Evolutionary conservation across 2,113 vertebrate genomes (phyloP).

Genomic region (Ardeotis arabs): DNA sequence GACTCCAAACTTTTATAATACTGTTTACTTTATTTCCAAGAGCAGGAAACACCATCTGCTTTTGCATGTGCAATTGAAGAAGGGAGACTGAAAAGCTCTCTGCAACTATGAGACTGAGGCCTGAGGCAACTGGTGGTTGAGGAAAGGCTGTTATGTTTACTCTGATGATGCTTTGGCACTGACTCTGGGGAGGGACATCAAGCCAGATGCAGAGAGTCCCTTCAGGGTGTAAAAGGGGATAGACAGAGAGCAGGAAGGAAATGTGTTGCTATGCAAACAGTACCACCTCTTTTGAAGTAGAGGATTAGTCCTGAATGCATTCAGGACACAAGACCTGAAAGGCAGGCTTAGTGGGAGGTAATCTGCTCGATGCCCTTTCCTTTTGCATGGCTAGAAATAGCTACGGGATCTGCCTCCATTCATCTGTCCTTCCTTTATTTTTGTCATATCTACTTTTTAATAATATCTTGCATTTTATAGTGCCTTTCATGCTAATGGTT

Average conservation of each 20-base stretch:
- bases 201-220: background rate
- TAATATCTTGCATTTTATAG: background rate
- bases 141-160: background rate
- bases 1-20: background rate
- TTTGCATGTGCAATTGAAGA: background rate
- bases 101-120: background rate
- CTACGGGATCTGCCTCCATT: background rate
- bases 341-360: slow-evolving; percentile 25
- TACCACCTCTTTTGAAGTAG: slow-evolving; percentile 35
- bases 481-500: background rate
- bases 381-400: slow-evolving; percentile 24
- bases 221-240: background rate
- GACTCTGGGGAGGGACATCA: background rate
- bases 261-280: background rate
- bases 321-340: slow-evolving; percentile 37
- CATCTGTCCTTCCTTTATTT: background rate
- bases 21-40: background rate
- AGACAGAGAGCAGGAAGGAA: background rate
- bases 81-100: background rate
- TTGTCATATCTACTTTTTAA: background rate
- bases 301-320: slow-evolving; percentile 39
- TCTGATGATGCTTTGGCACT: background rate
- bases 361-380: slow-evolving; percentile 30
- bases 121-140: background rate
- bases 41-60: background rate